Base-by-base conservation (phyloP, 2,797 vertebrate genomes). In the Eidolon dupreanum region DNA sequence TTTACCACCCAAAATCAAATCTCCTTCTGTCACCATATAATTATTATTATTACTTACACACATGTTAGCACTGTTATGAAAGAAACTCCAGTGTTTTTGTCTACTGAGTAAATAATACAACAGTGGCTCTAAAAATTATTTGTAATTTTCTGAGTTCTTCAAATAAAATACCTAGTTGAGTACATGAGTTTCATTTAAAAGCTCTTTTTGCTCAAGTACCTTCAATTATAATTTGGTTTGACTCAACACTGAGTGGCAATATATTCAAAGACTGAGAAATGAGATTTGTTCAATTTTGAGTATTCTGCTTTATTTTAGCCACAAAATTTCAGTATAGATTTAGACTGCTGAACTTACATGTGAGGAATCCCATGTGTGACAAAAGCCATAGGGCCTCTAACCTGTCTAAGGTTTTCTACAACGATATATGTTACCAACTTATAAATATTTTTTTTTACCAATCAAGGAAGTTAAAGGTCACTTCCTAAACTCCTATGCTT, bases 71-170 rank as follows among this genome's bases (percentile, higher is more conserved):
- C 13, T 85, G 10, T 46, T 93, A 19, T 63, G 13, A 82, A 71
- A 73, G 17, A 51, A 66, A 1, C 6, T 36, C 77, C 31, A 71
- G 2, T 51, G 28, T 19, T 85, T 92, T 93, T 81, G 16, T 90
- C 57, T 93, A 33, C 1, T 57, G 10, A 63, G 49, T 66, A 6
- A 31, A 73, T 61, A 79, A 81, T 49, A 82, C 26, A 74, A 74
- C 13, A 66, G 33, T 17, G 43, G 2, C 0, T 61, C 68, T 68
- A 28, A 77, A 63, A 82, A 87, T 94, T 36, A 63, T 79, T 85
- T 91, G 26, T 65, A 73, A 86, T 94, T 70, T 93, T 94, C 65
- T 33, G 55, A 78, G 17, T 82, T 93, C 38, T 90, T 88, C 20
- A 84, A 84, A 83, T n/a, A 57, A 93, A 68, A 71, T 49, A 4